Conservation (phyloP, 1,140 invertebrate genomes). For the Propsilocerus akamusi region DNA sequence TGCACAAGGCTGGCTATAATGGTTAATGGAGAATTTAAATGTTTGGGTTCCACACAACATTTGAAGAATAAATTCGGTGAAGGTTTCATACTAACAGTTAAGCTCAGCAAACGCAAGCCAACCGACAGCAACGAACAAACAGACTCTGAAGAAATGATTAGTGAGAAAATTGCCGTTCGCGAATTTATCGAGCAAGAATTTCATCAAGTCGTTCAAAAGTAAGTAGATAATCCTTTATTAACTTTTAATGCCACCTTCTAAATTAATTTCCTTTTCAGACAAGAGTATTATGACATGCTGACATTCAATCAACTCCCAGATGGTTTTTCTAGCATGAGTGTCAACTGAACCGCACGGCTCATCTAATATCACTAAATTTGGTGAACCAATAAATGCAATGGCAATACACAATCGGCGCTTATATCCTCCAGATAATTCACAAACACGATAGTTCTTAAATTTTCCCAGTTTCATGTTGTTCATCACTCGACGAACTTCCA, state of each 20-base stretch:
- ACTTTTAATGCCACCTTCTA: too few species aligned
- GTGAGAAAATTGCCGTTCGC: too few species aligned
- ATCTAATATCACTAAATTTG: constrained; percentile 62
- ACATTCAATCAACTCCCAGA: constrained; percentile 44
- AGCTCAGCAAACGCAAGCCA: too few species aligned
- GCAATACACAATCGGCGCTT: constrained; percentile 40
- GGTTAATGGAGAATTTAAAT: constrained; percentile 55
- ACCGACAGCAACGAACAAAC: too few species aligned
- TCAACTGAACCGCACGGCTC: constrained; percentile 69
- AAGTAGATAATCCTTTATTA: constrained; percentile 6
- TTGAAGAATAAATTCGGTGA: constrained; percentile 46
- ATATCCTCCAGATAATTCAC: constrained; percentile 40
- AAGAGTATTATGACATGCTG: constrained; percentile 47
- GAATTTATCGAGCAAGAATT: too few species aligned
- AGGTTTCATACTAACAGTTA: constrained; percentile 34
- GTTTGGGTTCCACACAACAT: constrained; percentile 43
- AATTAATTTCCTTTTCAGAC: constrained; percentile 25
- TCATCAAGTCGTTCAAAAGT: too few species aligned
- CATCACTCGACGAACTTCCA: constrained; percentile 27
- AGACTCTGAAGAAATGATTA: too few species aligned
- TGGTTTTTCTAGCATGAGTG: constrained; percentile 46
- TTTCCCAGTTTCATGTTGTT: constrained; percentile 32
- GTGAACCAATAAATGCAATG: constrained; percentile 49
- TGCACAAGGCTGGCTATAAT: constrained; percentile 66
- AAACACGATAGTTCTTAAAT: constrained; percentile 30